phyloP scores from a whole-genome alignment of 2,888 invertebrate species.

The Argyresthia albistria region DNA sequence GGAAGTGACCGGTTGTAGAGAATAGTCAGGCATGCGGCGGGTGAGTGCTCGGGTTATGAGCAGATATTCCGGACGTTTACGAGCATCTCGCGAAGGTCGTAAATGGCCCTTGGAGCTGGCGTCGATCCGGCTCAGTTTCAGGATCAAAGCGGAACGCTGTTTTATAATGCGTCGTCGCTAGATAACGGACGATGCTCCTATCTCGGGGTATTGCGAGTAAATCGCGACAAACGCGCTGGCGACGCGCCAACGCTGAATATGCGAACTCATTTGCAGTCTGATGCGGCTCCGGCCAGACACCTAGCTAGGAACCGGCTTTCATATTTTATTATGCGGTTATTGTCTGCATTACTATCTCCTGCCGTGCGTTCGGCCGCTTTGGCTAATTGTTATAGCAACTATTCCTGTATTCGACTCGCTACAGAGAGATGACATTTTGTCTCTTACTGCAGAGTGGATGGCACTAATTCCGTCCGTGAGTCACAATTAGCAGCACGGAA shows the following conservation, averaged over 20 bases:
- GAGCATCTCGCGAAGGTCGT: not conserved
- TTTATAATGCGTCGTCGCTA: not conserved
- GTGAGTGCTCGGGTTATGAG: not conserved
- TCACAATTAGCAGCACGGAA: conserved; percentile 31
- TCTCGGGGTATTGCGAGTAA: conserved; percentile 16
- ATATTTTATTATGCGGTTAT: not conserved
- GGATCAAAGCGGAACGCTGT: not conserved
- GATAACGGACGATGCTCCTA: conserved; percentile 23
- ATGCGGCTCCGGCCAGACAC: conserved; percentile 28
- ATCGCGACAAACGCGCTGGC: conserved; percentile 38
- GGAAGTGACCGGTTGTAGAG: not conserved
- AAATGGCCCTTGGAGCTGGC: not conserved
- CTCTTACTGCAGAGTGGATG: not conserved
- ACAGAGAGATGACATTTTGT: not conserved
- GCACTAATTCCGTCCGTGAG: conserved; percentile 31
- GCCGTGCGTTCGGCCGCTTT: not conserved
- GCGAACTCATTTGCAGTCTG: conserved; percentile 55
- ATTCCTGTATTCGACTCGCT: not conserved
- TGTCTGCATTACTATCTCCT: not conserved
- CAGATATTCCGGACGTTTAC: not conserved
- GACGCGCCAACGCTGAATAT: conserved; percentile 36
- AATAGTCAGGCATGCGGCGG: not conserved
- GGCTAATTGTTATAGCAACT: not conserved
- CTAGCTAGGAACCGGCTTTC: not conserved
- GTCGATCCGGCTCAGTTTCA: not conserved